Percentiles rank a stretch among this genome's conserved stretches.
These are phyloP conservation scores for Lanius collurio DNA, from an alignment of 2,113 vertebrate genomes.

Conservation along the genomic window DNA sequence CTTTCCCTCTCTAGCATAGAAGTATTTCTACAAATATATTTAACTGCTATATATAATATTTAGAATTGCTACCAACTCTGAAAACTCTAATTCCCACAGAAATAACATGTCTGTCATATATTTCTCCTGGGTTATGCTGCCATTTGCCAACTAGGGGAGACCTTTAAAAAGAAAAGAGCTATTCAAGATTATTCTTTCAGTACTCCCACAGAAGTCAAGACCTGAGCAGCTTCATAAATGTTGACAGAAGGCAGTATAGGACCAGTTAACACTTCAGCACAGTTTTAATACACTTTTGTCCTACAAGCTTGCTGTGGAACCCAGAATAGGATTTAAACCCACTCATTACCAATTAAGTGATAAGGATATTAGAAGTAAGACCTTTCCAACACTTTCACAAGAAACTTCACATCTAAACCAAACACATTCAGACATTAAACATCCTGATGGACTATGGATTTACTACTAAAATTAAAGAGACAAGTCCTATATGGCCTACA, in stretches of 20 bases:
- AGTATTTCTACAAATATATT: conserved; percentile 6
- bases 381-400: background rate
- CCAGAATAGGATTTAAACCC: background rate
- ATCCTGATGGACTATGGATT: background rate
- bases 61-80: background rate
- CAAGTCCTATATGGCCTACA: background rate
- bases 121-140: conserved; percentile 27
- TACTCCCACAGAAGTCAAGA: conserved; percentile 42
- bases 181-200: conserved; percentile 28
- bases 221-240: conserved; percentile 22
- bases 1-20: background rate
- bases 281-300: background rate
- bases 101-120: conserved; percentile 31
- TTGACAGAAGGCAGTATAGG: conserved; percentile 41
- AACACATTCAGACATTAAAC: background rate
- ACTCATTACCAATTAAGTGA: background rate
- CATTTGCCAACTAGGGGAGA: conserved; percentile 38
- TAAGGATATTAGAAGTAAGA: background rate
- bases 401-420: background rate
- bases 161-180: conserved; percentile 44
- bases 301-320: background rate
- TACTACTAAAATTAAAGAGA: background rate
- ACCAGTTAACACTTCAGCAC: conserved; percentile 24
- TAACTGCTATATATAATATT: background rate
- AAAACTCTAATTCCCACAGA: conserved; percentile 13